phyloP scores from a whole-genome alignment of 2,797 vertebrate genomes.

The Chaetodon trifasciatus region DNA sequence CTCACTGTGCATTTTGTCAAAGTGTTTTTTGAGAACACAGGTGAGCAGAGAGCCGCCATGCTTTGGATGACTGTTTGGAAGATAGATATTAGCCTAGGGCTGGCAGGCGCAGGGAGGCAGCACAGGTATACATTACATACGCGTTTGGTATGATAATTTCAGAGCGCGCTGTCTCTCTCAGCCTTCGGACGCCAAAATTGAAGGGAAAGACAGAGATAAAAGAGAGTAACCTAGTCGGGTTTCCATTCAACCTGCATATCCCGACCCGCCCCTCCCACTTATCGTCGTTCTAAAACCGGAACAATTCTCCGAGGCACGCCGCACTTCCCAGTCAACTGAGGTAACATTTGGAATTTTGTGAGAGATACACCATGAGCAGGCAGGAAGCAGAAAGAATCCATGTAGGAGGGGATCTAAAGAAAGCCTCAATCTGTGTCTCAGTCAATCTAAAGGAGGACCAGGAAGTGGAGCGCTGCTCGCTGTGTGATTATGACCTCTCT shows the following conservation, averaged over 20 bases:
- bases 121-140: conserved; percentile 57
- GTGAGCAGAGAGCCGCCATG: neutral
- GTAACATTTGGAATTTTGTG: conserved; percentile 26
- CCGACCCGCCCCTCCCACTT: conserved; percentile 14
- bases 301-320: conserved; percentile 12
- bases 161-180: conserved; percentile 23
- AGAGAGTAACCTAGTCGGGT: conserved; percentile 22
- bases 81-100: conserved; percentile 36
- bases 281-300: neutral
- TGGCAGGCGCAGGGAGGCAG: conserved; percentile 24
- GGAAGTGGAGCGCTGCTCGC: conserved; percentile 53
- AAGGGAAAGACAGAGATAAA: conserved; percentile 44
- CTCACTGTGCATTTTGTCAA: neutral
- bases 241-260: conserved; percentile 25
- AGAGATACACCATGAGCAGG: neutral
- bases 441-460: conserved; percentile 24
- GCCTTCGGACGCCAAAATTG: conserved; percentile 31
- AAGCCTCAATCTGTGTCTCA: conserved; percentile 13
- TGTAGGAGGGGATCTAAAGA: conserved; percentile 26
- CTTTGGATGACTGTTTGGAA: conserved; percentile 31
- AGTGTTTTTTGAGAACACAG: conserved; percentile 7
- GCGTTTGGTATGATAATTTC: conserved; percentile 64
- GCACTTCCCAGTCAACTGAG: conserved; percentile 37
- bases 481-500: conserved; percentile 73
- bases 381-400: neutral